Base-by-base conservation (phyloP, 1,140 invertebrate species). In the Solenopsis fugax region DNA sequence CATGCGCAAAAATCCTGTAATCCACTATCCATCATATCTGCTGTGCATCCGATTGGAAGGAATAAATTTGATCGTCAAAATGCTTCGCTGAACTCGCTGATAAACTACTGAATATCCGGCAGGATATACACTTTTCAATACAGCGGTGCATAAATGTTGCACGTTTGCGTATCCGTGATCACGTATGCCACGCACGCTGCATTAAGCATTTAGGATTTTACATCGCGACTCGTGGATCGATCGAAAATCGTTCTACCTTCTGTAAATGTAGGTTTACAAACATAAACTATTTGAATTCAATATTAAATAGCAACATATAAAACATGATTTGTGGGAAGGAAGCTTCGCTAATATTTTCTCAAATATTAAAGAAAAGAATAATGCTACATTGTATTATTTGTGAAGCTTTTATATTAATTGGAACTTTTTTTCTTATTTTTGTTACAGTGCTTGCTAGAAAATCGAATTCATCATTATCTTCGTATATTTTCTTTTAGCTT, bases 61-160 rank as follows among this genome's bases (percentile, higher is more conserved):
- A 90, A 87, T 76, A 80, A 84, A 89, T 90, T 73, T 81, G 64
- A 90, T 87, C 72, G 65, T 41, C 85, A 67, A 75, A 77, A 85
- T 78, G 73, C 73, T 85, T 76, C 71, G 29, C 85, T 72, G 65
- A 90, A 80, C 65, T 60, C 71, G 73, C 67, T 89, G 89, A 90
- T 90, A 90, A 89, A 90, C 89, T 89, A 52, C 65, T 69, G 89
- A 54, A 89, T 84, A 87, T 84, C 72, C 76, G 65, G 60, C 72
- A 34, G 52, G 41, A 84, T 82, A 84, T 82, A 73, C 65, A 76
- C 56, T 73, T 84, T 84, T 84, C 80, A 84, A 75, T 73, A 75
- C 41, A 50, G 12, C 45, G 41, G n/a, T 56, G 54, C 41, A 84
- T 75, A 37, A 84, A 75, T 75, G 80, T 75, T 84, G 54, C 80